Percentiles rank a stretch among this genome's conserved stretches.
phyloP scores from a whole-genome alignment of 2,888 invertebrate species.

The Leistus spinibarbis region DNA sequence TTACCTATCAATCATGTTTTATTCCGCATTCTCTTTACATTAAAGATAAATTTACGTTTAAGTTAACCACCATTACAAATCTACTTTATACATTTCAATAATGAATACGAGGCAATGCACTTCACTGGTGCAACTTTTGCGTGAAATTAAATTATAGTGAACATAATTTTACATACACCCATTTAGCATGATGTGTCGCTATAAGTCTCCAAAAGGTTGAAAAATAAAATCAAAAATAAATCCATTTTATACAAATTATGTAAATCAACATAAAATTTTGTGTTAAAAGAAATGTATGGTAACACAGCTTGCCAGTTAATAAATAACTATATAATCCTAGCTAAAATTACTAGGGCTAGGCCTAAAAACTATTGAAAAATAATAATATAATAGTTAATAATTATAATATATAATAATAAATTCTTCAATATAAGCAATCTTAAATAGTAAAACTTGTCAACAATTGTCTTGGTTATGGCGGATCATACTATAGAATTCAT shows the following conservation, averaged over 20 bases:
- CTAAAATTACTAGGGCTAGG: constrained; percentile 4
- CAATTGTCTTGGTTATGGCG: constrained; percentile 27
- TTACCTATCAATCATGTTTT: constrained; percentile 10
- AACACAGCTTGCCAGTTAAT: constrained; percentile 32
- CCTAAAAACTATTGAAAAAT: constrained; percentile 22
- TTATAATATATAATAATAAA: constrained; percentile 3
- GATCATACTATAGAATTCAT: constrained; percentile 11
- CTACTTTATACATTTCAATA: constrained; percentile 15
- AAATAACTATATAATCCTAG: constrained; percentile 24
- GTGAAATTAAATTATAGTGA: neutral
- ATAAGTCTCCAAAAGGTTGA: neutral
- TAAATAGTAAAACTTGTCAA: constrained; percentile 23
- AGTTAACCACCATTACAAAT: constrained; percentile 13
- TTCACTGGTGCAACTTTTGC: neutral
- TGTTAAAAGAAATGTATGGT: constrained; percentile 20
- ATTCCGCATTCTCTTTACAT: constrained; percentile 6
- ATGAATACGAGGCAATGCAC: constrained; percentile 4
- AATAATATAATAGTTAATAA: constrained; percentile 2
- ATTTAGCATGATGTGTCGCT: neutral
- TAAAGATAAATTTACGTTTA: constrained; percentile 10
- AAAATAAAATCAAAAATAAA: neutral
- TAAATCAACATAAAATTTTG: constrained; percentile 9
- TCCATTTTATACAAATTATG: constrained; percentile 1
- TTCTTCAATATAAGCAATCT: constrained; percentile 11
- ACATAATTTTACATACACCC: neutral